Conservation (phyloP, 1,140 invertebrate species). For the Andrena cerasifolii region DNA sequence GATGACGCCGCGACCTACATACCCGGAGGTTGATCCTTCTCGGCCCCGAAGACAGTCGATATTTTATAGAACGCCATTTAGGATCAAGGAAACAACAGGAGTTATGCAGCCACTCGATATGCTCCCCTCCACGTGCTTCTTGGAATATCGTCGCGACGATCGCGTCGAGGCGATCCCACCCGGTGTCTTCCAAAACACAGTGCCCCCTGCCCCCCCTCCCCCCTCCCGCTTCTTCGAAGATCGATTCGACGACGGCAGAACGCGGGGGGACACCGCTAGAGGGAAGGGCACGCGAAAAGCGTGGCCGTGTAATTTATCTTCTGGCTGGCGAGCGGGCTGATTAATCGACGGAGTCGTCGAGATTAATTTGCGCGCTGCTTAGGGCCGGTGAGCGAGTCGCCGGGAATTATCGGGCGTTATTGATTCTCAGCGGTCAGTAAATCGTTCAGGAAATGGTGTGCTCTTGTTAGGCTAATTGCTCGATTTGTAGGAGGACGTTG, state of each 20-base stretch:
- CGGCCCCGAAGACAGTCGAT: conserved; percentile 4
- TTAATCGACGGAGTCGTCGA: conserved; percentile 29
- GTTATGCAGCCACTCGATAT: background rate
- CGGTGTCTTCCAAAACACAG: too few relatives aligned
- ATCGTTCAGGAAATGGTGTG: background rate
- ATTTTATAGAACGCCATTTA: conserved; percentile 20
- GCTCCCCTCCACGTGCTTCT: too few relatives aligned
- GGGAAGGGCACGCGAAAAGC: conserved; percentile 4
- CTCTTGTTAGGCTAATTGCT: too few relatives aligned
- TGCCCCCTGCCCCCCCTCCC: too few relatives aligned
- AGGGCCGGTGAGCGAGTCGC: background rate
- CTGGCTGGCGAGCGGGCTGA: background rate
- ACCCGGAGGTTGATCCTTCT: conserved; percentile 29
- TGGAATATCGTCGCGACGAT: too few relatives aligned
- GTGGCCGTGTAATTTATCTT: conserved; percentile 14
- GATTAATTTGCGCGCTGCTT: conserved; percentile 20
- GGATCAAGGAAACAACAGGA: conserved; percentile 24
- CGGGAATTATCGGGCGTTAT: conserved; percentile 7
- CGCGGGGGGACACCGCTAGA: background rate
- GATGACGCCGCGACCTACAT: conserved; percentile 33
- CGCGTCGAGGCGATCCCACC: too few relatives aligned
- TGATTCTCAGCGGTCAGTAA: conserved; percentile 3
- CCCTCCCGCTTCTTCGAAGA: background rate
- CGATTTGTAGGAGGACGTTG: too few relatives aligned
- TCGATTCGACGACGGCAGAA: background rate